A percentile compares a stretch with the other conserved stretches of the same genome.
Conservation (phyloP, 2,888 invertebrate genomes). For the Leptura quadrifasciata region DNA sequence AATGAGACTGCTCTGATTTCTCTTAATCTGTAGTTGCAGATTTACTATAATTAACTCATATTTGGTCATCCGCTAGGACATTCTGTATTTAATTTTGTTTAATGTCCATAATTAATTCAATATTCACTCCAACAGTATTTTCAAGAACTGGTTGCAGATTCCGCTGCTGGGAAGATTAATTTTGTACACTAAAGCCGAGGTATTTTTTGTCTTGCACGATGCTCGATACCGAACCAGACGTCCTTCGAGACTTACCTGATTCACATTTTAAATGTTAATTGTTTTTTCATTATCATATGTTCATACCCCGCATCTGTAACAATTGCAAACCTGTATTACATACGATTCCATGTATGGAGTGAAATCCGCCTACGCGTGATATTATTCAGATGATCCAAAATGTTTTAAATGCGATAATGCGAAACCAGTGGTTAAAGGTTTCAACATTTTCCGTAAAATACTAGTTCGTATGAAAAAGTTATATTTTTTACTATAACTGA, state of each 20-base stretch:
- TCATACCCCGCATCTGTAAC: background rate
- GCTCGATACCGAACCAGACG: background rate
- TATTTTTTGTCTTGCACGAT: background rate
- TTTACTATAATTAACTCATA: too few relatives aligned
- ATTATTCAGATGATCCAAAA: background rate
- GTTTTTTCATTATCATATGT: background rate
- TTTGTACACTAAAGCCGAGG: background rate
- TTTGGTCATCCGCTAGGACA: too few relatives aligned
- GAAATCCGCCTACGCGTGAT: background rate
- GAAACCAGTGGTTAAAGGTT: background rate
- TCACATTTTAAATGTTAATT: conserved; percentile 3
- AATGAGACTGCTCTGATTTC: too few relatives aligned
- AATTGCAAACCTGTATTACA: background rate
- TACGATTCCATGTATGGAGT: background rate
- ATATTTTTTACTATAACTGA: too few relatives aligned
- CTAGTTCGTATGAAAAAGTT: too few relatives aligned
- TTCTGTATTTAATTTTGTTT: too few relatives aligned
- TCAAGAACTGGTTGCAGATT: background rate
- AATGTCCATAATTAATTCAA: too few relatives aligned
- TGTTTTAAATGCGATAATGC: background rate
- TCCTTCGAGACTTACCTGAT: background rate
- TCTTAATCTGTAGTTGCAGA: too few relatives aligned
- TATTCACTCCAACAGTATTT: background rate
- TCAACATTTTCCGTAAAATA: too few relatives aligned
- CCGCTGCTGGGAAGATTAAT: background rate